These are phyloP conservation scores for Steinernema feltiae DNA, from an alignment of 1,140 invertebrate genomes.

Conservation along the genomic window DNA sequence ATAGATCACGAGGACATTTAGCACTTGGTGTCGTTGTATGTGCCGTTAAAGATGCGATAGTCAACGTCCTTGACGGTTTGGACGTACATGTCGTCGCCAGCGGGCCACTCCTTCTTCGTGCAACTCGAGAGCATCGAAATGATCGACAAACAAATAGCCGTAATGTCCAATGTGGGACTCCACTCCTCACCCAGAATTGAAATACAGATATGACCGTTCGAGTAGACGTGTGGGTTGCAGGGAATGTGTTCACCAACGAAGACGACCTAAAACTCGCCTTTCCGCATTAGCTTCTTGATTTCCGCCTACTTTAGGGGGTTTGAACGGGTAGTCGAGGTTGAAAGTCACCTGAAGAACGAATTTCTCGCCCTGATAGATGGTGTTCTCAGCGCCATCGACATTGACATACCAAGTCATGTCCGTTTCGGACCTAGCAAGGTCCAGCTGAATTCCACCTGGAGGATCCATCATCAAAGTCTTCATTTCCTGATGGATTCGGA, in stretches of 20 bases:
- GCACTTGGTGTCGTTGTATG: background rate
- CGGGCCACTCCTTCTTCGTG: conserved; percentile 66
- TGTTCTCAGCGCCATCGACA: conserved; percentile 83
- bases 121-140: conserved; percentile 96
- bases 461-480: too few relatives aligned
- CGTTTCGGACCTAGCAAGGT: too few relatives aligned
- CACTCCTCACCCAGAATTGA: conserved; percentile 98
- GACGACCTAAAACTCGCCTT: conserved; percentile 66
- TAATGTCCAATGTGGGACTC: conserved; percentile 91
- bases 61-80: background rate
- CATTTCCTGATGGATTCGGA: too few relatives aligned
- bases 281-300: background rate
- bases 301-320: conserved; percentile 76
- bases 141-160: conserved; percentile 80
- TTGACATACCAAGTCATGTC: background rate
- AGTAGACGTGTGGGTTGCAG: conserved; percentile 94
- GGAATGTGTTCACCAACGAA: conserved; percentile 93
- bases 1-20: too few relatives aligned
- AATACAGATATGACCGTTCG: conserved; percentile 96
- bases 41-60: background rate
- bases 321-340: conserved; percentile 91
- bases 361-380: conserved; percentile 86
- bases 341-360: conserved; percentile 93
- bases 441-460: too few relatives aligned
- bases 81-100: background rate